Evolutionary conservation across 2,797 vertebrate genomes (phyloP).

Genomic region (Lemur catta): DNA sequence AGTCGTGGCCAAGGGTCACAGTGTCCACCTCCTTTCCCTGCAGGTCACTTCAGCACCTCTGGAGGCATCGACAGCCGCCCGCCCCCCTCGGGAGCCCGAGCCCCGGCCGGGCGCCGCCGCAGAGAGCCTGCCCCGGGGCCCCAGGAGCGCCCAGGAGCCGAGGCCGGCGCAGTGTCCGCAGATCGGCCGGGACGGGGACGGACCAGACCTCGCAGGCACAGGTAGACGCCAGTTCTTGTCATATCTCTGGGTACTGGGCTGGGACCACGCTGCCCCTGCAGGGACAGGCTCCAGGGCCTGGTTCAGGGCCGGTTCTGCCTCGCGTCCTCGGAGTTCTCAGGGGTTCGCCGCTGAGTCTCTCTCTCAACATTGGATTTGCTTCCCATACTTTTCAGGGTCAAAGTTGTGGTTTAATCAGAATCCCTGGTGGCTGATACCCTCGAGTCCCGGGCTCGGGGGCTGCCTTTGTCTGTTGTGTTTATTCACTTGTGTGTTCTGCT

Average conservation of each 20-base stretch:
- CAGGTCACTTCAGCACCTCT: slow-evolving; percentile 83
- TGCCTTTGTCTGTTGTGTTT: neutral
- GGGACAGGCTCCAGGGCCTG: neutral
- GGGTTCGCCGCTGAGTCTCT: neutral
- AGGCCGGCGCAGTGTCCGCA: slow-evolving; percentile 62
- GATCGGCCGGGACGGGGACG: slow-evolving; percentile 81
- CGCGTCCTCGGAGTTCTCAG: accelerated
- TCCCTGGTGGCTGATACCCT: too few relatives aligned
- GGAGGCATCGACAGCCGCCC: slow-evolving; percentile 72
- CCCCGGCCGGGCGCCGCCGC: slow-evolving; percentile 66
- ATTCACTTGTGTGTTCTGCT: accelerated
- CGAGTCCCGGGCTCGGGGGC: accelerated
- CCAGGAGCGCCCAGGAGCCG: slow-evolving; percentile 31
- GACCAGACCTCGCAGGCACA: slow-evolving; percentile 82
- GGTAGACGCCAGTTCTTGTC: slow-evolving; percentile 83
- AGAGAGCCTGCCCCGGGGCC: slow-evolving; percentile 75
- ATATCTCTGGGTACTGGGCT: neutral
- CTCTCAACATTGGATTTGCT: neutral
- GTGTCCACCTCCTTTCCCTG: slow-evolving; percentile 69
- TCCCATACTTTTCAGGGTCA: too few relatives aligned
- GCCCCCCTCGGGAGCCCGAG: slow-evolving; percentile 67
- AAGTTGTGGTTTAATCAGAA: neutral
- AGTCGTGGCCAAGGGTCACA: neutral
- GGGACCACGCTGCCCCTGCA: neutral
- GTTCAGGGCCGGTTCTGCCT: neutral